Conservation (phyloP, 2,113 vertebrate genomes). For the Corydoras sp. region DNA sequence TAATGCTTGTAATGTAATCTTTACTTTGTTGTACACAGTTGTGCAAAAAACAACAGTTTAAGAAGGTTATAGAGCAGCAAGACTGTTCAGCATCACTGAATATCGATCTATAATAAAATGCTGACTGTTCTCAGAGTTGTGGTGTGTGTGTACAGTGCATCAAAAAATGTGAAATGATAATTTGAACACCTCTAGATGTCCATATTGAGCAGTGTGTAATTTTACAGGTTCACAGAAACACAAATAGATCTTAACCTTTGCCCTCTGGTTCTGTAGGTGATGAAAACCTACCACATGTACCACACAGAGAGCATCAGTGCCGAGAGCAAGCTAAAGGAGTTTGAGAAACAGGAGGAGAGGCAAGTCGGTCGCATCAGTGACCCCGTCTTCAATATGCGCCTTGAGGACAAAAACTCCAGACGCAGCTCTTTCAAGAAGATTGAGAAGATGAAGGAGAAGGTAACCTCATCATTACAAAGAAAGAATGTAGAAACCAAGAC, state of each 20-base stretch:
- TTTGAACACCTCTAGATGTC: no score
- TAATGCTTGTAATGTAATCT: no score
- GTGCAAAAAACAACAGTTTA: not conserved
- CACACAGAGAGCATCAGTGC: constrained; percentile 94
- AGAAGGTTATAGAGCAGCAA: not conserved
- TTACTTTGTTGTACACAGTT: not conserved
- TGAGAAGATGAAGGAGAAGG: constrained; percentile 99
- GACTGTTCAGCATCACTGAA: no score
- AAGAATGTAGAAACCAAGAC: no score
- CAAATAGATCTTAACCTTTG: constrained; percentile 29
- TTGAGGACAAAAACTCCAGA: constrained; percentile 86
- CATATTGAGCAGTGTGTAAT: no score
- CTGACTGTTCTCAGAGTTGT: no score
- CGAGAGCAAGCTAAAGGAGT: constrained; percentile 95
- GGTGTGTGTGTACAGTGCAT: no score
- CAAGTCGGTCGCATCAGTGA: constrained; percentile 82
- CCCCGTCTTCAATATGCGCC: constrained; percentile 84
- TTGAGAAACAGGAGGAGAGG: constrained; percentile 96
- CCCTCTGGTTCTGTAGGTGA: constrained; percentile 71
- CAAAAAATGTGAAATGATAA: no score
- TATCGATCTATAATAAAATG: no score
- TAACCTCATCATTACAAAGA: constrained; percentile 45
- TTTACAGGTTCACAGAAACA: no score
- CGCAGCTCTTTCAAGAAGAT: constrained; percentile 98
- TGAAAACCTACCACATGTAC: constrained; percentile 99